phyloP scores from a whole-genome alignment of 2,113 vertebrate species.

The Castor canadensis region DNA sequence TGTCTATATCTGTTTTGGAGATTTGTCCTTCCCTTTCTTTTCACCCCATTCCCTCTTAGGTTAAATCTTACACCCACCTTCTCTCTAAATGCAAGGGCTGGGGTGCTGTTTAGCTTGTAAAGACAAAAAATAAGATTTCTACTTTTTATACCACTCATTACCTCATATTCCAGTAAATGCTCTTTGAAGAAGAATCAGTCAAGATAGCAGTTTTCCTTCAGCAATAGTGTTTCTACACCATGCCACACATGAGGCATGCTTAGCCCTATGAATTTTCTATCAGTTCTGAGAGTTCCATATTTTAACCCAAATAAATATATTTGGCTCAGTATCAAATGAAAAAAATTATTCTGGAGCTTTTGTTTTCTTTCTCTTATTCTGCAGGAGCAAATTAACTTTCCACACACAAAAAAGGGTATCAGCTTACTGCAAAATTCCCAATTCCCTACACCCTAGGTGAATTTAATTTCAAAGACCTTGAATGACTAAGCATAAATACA shows the following conservation, averaged over 20 bases:
- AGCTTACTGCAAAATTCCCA: not conserved
- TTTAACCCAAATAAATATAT: constrained; percentile 81
- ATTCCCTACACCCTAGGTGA: not conserved
- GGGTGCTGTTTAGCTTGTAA: constrained; percentile 17
- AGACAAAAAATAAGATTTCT: constrained; percentile 57
- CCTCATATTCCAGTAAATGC: constrained; percentile 69
- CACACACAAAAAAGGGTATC: not conserved
- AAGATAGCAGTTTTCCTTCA: constrained; percentile 78
- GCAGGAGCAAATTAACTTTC: constrained; percentile 19
- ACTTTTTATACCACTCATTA: constrained; percentile 32
- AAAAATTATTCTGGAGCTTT: constrained; percentile 37
- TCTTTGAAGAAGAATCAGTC: constrained; percentile 70
- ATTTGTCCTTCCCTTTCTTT: not conserved
- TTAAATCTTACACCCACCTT: not conserved
- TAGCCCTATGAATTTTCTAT: constrained; percentile 81
- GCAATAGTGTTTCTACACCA: constrained; percentile 76
- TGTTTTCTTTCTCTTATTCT: not conserved
- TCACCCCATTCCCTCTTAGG: not conserved
- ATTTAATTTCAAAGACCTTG: constrained; percentile 14
- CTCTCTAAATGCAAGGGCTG: not conserved
- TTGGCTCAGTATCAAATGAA: constrained; percentile 78
- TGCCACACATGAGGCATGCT: constrained; percentile 75
- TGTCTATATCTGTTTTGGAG: not conserved
- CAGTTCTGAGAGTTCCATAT: constrained; percentile 82
- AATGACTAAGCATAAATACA: not conserved